Evolutionary conservation across 2,113 vertebrate species (phyloP).

Genomic region (Galbula dea): DNA sequence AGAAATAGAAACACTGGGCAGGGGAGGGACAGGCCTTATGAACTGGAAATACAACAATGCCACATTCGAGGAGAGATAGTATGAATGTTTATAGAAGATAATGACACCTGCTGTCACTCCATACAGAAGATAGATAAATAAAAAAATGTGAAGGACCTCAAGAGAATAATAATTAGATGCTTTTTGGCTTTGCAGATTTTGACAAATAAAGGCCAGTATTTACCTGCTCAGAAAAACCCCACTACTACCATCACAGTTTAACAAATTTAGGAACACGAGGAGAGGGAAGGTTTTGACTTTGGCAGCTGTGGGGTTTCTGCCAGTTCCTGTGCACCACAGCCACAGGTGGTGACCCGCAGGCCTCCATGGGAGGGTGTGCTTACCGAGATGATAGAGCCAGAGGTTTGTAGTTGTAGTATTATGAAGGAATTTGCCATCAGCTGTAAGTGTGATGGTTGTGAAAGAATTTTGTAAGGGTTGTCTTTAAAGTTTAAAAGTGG

Average conservation of each 20-base stretch:
- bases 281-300: rapidly evolving
- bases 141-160: neutral
- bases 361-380: rapidly evolving
- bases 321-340: rapidly evolving
- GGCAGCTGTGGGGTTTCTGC: rapidly evolving
- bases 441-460: rapidly evolving
- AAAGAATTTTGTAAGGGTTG: neutral
- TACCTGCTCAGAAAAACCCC: neutral
- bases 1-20: neutral
- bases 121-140: neutral
- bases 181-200: neutral
- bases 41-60: neutral
- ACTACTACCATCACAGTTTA: neutral
- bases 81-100: neutral
- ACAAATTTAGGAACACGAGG: neutral
- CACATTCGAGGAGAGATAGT: neutral
- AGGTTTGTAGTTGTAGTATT: rapidly evolving
- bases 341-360: neutral
- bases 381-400: rapidly evolving
- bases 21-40: neutral
- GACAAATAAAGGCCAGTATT: neutral
- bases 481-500: neutral
- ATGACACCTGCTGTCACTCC: neutral
- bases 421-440: neutral
- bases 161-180: neutral